Conservation (phyloP, 2,797 vertebrate species). For the Gallirallus australis region DNA sequence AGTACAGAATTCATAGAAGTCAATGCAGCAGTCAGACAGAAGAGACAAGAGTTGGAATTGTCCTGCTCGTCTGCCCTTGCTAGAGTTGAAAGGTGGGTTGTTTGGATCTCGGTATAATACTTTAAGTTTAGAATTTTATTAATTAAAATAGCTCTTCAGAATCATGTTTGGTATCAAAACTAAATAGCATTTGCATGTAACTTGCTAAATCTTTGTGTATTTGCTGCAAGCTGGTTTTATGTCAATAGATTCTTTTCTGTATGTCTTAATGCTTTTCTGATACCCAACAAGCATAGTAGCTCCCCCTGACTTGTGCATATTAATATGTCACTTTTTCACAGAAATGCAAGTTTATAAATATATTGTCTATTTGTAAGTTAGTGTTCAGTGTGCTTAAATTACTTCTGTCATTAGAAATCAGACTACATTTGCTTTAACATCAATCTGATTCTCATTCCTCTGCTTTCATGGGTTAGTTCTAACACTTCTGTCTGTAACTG, state of each 20-base stretch:
- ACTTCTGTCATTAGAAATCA: not conserved
- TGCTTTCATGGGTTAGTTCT: not conserved
- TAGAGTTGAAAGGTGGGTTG: slow-evolving; percentile 82
- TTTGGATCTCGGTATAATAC: not conserved
- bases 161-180: not conserved
- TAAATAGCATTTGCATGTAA: not conserved
- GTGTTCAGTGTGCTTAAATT: not conserved
- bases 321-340: not conserved
- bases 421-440: not conserved
- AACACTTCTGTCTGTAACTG: not conserved
- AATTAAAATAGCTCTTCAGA: not conserved
- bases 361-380: too few relatives aligned
- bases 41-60: slow-evolving; percentile 84
- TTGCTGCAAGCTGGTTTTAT: not conserved
- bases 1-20: slow-evolving; percentile 87
- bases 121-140: not conserved
- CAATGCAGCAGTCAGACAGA: slow-evolving; percentile 72
- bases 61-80: slow-evolving; percentile 83
- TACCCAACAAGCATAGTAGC: not conserved
- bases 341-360: not conserved
- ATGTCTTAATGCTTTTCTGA: not conserved
- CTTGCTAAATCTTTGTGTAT: not conserved
- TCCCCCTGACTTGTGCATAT: not conserved
- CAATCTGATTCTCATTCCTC: not conserved
- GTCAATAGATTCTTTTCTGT: not conserved